Conservation (phyloP, 1,140 invertebrate genomes). For the Nasonia giraulti region DNA sequence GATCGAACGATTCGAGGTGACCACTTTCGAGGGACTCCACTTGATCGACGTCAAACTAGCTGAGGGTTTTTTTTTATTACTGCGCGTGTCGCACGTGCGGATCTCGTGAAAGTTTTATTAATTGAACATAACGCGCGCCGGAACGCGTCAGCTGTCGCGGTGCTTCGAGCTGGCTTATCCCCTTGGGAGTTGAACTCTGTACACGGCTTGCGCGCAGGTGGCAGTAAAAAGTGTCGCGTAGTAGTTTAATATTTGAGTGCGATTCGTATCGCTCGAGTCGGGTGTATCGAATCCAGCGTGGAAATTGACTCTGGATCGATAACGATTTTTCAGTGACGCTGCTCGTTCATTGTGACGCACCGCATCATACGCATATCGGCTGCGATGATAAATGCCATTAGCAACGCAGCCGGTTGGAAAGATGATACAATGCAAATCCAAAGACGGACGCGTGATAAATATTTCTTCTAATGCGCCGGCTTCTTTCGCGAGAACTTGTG, state of each 20-base stretch:
- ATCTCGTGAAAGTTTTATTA: slow-evolving; percentile 45
- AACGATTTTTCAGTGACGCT: background rate
- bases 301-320: no score
- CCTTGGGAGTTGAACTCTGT: background rate
- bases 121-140: slow-evolving; percentile 18
- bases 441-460: no score
- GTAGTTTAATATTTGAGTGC: background rate
- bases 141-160: slow-evolving; percentile 49
- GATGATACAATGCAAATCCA: no score
- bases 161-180: slow-evolving; percentile 21
- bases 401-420: no score
- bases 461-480: no score
- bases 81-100: slow-evolving; percentile 28
- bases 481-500: background rate
- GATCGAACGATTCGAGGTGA: no score
- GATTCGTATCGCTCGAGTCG: background rate
- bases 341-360: background rate
- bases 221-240: background rate
- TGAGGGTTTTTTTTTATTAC: slow-evolving; percentile 1
- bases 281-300: no score
- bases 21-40: background rate
- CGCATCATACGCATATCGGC: no score
- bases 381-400: background rate
- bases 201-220: background rate
- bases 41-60: background rate